A percentile compares a stretch with the other conserved stretches of the same genome.
Conservation (phyloP, 2,888 invertebrate genomes). For the Tanytarsus gracilentus region DNA sequence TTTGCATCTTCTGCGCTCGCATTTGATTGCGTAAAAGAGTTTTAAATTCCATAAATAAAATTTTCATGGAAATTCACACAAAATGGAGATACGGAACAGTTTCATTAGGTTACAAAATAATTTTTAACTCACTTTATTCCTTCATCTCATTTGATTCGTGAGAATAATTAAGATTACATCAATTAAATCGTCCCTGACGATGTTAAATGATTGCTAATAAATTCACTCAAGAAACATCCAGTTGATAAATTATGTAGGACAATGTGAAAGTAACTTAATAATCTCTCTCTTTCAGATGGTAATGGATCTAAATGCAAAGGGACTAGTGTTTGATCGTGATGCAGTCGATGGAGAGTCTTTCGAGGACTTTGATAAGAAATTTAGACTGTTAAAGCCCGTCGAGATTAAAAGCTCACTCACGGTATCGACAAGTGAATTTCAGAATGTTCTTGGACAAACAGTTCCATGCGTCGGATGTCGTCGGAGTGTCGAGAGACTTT, state of each 20-base stretch:
- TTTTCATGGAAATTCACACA: constrained; percentile 1
- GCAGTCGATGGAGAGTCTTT: constrained; percentile 71
- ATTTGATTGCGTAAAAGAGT: too few relatives aligned
- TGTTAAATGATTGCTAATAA: too few relatives aligned
- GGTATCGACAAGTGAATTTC: constrained; percentile 73
- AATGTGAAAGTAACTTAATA: constrained; percentile 4
- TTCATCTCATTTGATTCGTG: too few relatives aligned
- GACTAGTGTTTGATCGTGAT: constrained; percentile 73
- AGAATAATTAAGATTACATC: too few relatives aligned
- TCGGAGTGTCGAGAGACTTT: constrained; percentile 81
- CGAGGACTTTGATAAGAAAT: constrained; percentile 73
- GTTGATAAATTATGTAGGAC: neutral
- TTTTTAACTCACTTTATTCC: neutral
- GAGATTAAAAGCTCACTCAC: constrained; percentile 73
- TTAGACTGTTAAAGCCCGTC: constrained; percentile 62
- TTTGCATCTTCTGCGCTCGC: too few relatives aligned
- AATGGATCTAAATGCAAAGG: constrained; percentile 81
- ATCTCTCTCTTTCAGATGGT: constrained; percentile 63
- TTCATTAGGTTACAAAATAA: neutral
- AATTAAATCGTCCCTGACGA: too few relatives aligned
- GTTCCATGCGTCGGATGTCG: constrained; percentile 93
- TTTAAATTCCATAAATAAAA: constrained; percentile 1
- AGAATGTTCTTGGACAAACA: constrained; percentile 77
- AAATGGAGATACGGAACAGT: constrained; percentile 6
- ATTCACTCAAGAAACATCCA: too few relatives aligned